phyloP scores from a whole-genome alignment of 1,140 invertebrate genomes.

The Drosophila kikkawai region DNA sequence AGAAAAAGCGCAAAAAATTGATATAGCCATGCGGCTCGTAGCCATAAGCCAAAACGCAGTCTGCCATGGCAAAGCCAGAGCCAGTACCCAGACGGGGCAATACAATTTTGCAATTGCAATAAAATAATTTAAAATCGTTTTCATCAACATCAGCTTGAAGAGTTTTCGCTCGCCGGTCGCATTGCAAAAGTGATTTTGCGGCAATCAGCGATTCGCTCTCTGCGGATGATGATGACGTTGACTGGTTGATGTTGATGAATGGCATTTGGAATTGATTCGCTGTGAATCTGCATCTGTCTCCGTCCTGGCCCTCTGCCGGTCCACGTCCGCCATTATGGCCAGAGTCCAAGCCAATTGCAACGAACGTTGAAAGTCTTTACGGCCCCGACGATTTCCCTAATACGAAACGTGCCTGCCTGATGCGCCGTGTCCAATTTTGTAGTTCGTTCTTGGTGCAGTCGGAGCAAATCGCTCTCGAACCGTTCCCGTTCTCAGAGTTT shows the following conservation, averaged over 20 bases:
- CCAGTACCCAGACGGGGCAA: slow-evolving; percentile 50
- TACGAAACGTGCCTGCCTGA: slow-evolving; percentile 78
- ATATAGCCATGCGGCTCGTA: slow-evolving; percentile 54
- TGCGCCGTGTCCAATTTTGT: slow-evolving; percentile 79
- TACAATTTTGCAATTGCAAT: slow-evolving; percentile 82
- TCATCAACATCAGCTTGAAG: slow-evolving; percentile 81
- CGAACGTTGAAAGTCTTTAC: slow-evolving; percentile 32
- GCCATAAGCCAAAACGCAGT: slow-evolving; percentile 36
- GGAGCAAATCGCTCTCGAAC: slow-evolving; percentile 60
- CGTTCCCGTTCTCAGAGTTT: slow-evolving; percentile 60
- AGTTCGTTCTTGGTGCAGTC: slow-evolving; percentile 73
- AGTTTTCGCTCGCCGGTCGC: slow-evolving; percentile 56
- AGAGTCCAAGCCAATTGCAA: slow-evolving; percentile 69
- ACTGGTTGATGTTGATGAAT: slow-evolving; percentile 72
- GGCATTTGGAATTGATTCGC: slow-evolving; percentile 80
- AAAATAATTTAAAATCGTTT: slow-evolving; percentile 84
- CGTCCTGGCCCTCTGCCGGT: slow-evolving; percentile 12
- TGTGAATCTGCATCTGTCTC: slow-evolving; percentile 50
- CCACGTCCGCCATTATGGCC: slow-evolving; percentile 53
- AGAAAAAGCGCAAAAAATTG: slow-evolving; percentile 78
- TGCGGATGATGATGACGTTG: slow-evolving; percentile 37
- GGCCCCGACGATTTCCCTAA: slow-evolving; percentile 72
- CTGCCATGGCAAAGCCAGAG: slow-evolving; percentile 22
- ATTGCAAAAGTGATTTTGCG: slow-evolving; percentile 73
- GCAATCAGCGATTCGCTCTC: slow-evolving; percentile 58